phyloP scores from a whole-genome alignment of 2,888 invertebrate species.

The Antheraea assamensis region DNA sequence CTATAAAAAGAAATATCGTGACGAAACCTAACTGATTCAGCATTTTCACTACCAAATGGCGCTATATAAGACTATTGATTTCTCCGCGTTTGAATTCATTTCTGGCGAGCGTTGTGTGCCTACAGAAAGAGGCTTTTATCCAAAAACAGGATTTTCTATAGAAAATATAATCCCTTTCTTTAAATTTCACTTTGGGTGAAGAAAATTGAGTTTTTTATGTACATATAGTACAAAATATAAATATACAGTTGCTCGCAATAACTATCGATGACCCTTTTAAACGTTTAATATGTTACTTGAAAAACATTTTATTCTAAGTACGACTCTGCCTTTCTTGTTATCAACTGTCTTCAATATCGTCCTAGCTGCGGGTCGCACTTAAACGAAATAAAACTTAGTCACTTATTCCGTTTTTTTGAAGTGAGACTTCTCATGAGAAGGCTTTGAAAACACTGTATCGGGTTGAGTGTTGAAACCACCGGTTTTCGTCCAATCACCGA shows the following conservation, averaged over 20 bases:
- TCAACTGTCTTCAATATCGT: background rate
- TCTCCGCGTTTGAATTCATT: background rate
- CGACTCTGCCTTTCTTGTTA: slow-evolving; percentile 13
- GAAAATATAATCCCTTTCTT: too few species aligned
- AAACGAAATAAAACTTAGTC: background rate
- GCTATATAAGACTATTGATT: background rate
- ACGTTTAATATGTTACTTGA: background rate
- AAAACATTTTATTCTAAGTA: background rate
- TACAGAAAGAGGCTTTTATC: too few species aligned
- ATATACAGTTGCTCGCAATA: background rate
- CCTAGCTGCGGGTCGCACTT: background rate
- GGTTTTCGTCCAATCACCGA: too few species aligned
- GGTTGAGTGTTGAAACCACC: too few species aligned
- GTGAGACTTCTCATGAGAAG: too few species aligned
- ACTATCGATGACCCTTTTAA: background rate
- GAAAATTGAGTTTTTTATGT: too few species aligned
- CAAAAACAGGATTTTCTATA: too few species aligned
- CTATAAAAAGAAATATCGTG: background rate
- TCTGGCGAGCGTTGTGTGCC: too few species aligned
- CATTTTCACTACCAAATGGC: background rate
- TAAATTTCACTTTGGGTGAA: too few species aligned
- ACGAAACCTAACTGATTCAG: background rate
- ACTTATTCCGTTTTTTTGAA: background rate
- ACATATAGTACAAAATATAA: too few species aligned
- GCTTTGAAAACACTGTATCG: too few species aligned